Base-by-base conservation (phyloP, 2,797 vertebrate genomes). In the Luscinia megarhynchos region DNA sequence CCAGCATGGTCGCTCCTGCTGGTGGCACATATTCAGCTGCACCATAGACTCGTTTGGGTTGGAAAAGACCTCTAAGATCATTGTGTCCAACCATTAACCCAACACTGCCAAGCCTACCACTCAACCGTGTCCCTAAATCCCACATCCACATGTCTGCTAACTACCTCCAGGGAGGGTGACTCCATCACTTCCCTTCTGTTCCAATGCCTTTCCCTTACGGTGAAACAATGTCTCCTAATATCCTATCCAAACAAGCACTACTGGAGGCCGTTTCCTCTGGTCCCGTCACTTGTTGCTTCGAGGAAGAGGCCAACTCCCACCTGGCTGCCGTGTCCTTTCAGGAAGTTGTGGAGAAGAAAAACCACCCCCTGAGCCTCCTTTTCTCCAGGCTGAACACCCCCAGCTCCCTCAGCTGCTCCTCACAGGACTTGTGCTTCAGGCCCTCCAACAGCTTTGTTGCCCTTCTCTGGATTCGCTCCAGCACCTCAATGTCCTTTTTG, bases 11-110 rank as follows among this genome's bases (percentile, higher is more conserved):
- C 9, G 27, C 20, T 16, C n/a, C 17, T 3, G 29, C 8, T 43
- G 1, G 1, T 0, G 6, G 23, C 48, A 48, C 23, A 3, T 3
- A 14, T 61, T 12, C 57, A 4, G 43, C 1, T 11, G n/a, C 24
- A 26, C 15, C 45, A 38, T 0, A 5, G 21, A 27, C 40, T 20
- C 12, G 1, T 14, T 27, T 9, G 40, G 9, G 21, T 9, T 27
- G 51, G 51, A 53, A 53, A 58, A 70, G 29, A 23, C 18, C 15
- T 26, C 58, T 11, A 19, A 34, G 51, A 27, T 58, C 20, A 22
- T 8, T 9, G 10, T 27, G 45, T 40, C 21, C 38, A 59, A 27
- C 3, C 38, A 19, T 12, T 15, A 27, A 32, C 22, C 18, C 43
- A 53, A 66, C 30, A 46, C 29, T 20, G 38, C n/a, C 51, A 46